Percentiles rank a stretch among this genome's conserved stretches.
Conservation (phyloP, 2,113 vertebrate genomes). For the Typhlomys cinereus region DNA sequence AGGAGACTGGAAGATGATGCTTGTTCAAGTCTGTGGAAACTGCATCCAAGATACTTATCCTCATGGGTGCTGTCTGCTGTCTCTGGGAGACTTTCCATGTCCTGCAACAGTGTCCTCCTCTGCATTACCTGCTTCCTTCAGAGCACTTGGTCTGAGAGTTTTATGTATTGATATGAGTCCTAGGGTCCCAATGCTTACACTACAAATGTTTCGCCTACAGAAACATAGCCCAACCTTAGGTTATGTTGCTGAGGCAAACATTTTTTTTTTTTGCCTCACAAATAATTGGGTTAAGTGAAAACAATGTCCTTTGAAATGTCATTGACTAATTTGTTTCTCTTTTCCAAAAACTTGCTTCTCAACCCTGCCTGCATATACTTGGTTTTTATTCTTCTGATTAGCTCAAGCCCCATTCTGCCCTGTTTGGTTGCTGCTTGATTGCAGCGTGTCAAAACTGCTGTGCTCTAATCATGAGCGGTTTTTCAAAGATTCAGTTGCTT, state of each 20-base stretch:
- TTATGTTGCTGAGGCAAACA: no score
- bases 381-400: slow-evolving; percentile 73
- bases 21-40: not conserved
- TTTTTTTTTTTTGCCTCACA: slow-evolving; percentile 8
- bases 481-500: slow-evolving; percentile 59
- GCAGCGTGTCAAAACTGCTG: slow-evolving; percentile 55
- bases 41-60: not conserved
- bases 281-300: slow-evolving; percentile 26
- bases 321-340: slow-evolving; percentile 43
- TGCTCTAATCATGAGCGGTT: slow-evolving; percentile 57
- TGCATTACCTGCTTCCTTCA: not conserved
- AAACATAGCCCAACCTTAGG: no score
- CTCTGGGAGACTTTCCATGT: not conserved
- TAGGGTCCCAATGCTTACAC: no score
- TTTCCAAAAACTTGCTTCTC: not conserved
- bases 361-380: not conserved
- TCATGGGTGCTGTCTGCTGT: not conserved
- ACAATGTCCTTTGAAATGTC: slow-evolving; percentile 21
- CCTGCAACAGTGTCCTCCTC: not conserved
- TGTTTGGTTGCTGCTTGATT: slow-evolving; percentile 57
- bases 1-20: not conserved
- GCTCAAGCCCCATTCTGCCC: slow-evolving; percentile 43
- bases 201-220: no score
- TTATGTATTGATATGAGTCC: not conserved
- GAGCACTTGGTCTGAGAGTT: not conserved